Evolutionary conservation across 2,797 vertebrate genomes (phyloP), one percentile per base, ranked within the genome.

Genomic region (Carapus acus): DNA sequence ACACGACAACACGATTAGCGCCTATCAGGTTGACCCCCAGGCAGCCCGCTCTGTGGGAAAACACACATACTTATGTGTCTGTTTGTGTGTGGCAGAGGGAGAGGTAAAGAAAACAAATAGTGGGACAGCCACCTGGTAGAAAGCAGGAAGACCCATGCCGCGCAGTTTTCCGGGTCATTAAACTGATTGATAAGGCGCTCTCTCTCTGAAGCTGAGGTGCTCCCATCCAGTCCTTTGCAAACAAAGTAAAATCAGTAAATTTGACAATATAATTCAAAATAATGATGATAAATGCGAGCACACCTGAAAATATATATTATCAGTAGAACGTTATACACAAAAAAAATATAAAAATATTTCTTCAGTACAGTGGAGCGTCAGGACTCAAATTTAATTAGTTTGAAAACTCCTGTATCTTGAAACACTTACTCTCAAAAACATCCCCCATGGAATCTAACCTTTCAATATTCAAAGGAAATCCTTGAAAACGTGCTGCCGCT

Each of bases 131-230:
- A 96, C 96, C 96, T 91, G 44, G 96, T 99, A 38, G 96, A 99
- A 31, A 99, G 88, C 31, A 99, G 86, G 70, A 99, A 99, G 23
- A 97, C 85, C 90, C 90, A 96, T 33, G 94, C 79, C 43, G 86
- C 63, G 7, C 33, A 83, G 69, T 97, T 99, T 69, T 84, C 88
- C 15, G 93, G 90, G 76, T 99, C 94, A 57, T 99, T 99, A 79
- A 99, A 99, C 85, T 95, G 94, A 82, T 96, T 97, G 76, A 99
- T 99, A 51, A 99, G 90, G 22, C 94, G 86, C 45, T 99, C 96
- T 78, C 96, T 89, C 78, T 99, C 96, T 0, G 94, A 92, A 31
- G 94, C 91, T 33, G 95, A 95, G 3, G 96, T 99, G 73, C 96
- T 95, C 43, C 96, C 96, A 83, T 99, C 96, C 74, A 99, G 72